Percentiles rank a stretch among this genome's conserved stretches.
These are phyloP conservation scores for Cryptotermes secundus DNA, from an alignment of 1,140 invertebrate species.

Conservation along the genomic window DNA sequence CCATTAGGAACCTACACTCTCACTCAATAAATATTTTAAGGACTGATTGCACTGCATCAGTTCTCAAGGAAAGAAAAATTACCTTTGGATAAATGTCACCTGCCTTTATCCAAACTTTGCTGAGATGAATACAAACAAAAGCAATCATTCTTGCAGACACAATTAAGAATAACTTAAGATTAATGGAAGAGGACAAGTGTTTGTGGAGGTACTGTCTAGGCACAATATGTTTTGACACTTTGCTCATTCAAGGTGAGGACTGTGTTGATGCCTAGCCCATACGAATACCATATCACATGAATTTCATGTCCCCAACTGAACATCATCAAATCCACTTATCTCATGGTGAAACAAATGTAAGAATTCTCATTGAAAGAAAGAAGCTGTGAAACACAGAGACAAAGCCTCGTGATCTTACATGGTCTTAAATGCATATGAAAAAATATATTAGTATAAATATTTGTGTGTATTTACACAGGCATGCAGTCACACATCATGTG, in stretches of 20 bases:
- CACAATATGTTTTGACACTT: conserved; percentile 25
- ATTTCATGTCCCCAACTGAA: neutral
- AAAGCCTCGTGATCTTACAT: conserved; percentile 21
- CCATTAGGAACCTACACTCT: conserved; percentile 23
- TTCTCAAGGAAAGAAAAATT: neutral
- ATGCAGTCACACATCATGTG: conserved; percentile 28
- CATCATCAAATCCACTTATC: neutral
- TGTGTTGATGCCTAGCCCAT: conserved; percentile 29
- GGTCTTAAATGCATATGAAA: conserved; percentile 32
- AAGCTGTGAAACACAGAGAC: neutral
- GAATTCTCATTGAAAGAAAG: conserved; percentile 3
- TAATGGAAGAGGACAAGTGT: neutral
- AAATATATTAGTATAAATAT: conserved; percentile 36
- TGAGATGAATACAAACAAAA: neutral
- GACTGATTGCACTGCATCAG: neutral
- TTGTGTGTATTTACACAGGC: conserved; percentile 31
- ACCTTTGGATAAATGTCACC: neutral
- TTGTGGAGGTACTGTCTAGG: conserved; percentile 28
- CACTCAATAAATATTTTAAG: conserved; percentile 18
- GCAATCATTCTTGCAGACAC: neutral
- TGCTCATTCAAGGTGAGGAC: neutral
- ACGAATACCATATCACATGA: conserved; percentile 5
- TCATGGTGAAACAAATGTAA: neutral
- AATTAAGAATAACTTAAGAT: neutral
- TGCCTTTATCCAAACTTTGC: neutral